Percentiles rank a stretch among this genome's conserved stretches.
Conservation (phyloP, 2,113 vertebrate genomes). For the Peromyscus polionotus region DNA sequence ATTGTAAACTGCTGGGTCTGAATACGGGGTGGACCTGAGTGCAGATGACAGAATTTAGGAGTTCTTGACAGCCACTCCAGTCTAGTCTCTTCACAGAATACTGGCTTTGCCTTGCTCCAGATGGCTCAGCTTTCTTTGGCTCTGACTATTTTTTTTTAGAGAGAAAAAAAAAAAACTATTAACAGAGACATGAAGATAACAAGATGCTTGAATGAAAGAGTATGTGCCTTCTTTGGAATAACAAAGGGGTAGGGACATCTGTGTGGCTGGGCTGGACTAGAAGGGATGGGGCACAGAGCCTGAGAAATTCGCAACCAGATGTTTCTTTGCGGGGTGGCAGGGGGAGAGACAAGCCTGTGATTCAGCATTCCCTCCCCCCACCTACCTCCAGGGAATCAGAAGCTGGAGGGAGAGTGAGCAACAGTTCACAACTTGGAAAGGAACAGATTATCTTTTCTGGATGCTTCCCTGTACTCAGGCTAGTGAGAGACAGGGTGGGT, state of each 20-base stretch:
- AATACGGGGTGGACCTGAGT: background rate
- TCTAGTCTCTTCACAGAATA: background rate
- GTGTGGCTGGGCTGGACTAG: background rate
- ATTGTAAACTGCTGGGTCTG: background rate
- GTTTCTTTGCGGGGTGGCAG: background rate
- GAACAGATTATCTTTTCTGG: slow-evolving; percentile 28
- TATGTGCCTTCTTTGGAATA: background rate
- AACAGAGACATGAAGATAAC: background rate
- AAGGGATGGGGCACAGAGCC: background rate
- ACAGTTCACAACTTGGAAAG: slow-evolving; percentile 32
- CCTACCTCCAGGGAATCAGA: background rate
- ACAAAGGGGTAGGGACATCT: slow-evolving; percentile 17
- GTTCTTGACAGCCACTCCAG: background rate
- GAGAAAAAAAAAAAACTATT: background rate
- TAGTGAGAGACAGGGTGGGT: slow-evolving; percentile 29
- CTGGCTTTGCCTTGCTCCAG: background rate
- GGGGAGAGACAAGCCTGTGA: slow-evolving; percentile 45
- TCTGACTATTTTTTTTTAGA: background rate
- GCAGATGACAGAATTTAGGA: background rate
- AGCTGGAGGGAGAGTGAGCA: background rate
- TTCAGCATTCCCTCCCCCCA: slow-evolving; percentile 39
- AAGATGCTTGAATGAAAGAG: slow-evolving; percentile 32
- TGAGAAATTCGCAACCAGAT: background rate
- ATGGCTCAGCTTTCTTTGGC: background rate
- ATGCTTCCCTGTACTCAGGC: slow-evolving; percentile 14